Evolutionary conservation across 1,140 invertebrate genomes (phyloP), one percentile per base, ranked within the genome.

Genomic region (Lepidurus apus): DNA sequence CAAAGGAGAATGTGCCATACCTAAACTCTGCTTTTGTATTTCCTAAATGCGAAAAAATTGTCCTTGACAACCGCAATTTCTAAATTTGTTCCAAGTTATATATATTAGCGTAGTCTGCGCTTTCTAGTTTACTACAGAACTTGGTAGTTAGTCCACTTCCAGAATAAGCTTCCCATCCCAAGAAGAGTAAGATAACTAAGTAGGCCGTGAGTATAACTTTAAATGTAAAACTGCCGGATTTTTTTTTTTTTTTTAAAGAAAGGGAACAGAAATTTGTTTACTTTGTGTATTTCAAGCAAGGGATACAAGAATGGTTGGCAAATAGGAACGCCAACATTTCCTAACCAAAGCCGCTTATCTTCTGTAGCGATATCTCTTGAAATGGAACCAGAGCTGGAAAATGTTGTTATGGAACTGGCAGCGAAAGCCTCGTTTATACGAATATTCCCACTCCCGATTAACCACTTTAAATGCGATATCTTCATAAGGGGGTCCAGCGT

Each of bases 391-490:
- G 11, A 99, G 87, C 84, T 99, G 98, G 84, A 99, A 98, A 81
- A 99, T 99, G 84, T 99, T 98, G 85, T 99, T 99, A 83, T 98
- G 95, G 87, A 99, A 99, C 85, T 99, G 97, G 86, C 97, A 98
- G 74, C 96, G 89, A 86, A 98, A 99, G 43, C 98, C 98, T 79
- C 96, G 88, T 86, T 98, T 99, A 85, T 99, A 98, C 0, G 96
- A 98, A 86, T 97, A 98, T 86, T 99, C 98, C 98, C 98, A 99
- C 87, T 99, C 98, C 79, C 97, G 89, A 85, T 97, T 98, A 1
- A 99, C 97, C 80, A 99, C 98, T 87, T 99, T 99, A 86, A 99
- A 99, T 1, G 97, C 98, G 82, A 99, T 99, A 85, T 99, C 97
- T 88, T 99, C 98, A 85, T 99, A 99, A 0, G 98, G 98, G 26